phyloP scores from a whole-genome alignment of 2,797 vertebrate species.

The Alfaro cultratus region DNA sequence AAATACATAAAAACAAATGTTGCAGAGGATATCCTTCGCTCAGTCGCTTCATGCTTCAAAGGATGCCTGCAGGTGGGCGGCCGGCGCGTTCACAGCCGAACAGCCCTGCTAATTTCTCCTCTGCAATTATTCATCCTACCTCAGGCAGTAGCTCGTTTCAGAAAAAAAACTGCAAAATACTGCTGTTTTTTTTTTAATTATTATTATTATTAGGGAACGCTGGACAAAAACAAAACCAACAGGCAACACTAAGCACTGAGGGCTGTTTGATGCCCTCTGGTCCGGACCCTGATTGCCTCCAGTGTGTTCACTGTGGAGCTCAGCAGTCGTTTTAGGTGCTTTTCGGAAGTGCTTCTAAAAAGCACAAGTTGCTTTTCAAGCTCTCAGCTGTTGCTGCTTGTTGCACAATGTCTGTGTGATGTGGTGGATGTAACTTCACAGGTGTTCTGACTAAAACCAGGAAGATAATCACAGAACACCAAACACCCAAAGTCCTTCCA shows the following conservation, averaged over 20 bases:
- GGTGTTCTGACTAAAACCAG: too few relatives aligned
- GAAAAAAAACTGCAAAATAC: neutral
- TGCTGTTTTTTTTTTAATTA: constrained; percentile 16
- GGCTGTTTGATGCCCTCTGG: constrained; percentile 1
- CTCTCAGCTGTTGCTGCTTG: neutral
- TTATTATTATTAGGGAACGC: constrained; percentile 11
- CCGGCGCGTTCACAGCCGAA: constrained; percentile 24
- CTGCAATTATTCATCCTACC: constrained; percentile 32
- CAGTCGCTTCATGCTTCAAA: constrained; percentile 25
- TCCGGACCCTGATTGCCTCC: constrained; percentile 1
- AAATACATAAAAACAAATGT: constrained; percentile 11
- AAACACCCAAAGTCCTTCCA: too few relatives aligned
- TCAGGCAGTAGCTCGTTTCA: constrained; percentile 17
- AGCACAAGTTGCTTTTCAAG: neutral
- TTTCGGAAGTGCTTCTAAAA: neutral
- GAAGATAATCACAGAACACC: too few relatives aligned
- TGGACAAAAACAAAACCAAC: constrained; percentile 16
- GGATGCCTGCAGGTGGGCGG: constrained; percentile 43
- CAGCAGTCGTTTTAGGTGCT: neutral
- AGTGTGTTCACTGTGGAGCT: neutral
- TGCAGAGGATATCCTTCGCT: constrained; percentile 20
- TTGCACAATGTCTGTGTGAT: neutral
- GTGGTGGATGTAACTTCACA: neutral
- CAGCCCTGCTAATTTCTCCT: constrained; percentile 29
- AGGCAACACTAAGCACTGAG: neutral